Base-by-base conservation (phyloP, 2,113 vertebrate species). In the Pluvialis apricaria region DNA sequence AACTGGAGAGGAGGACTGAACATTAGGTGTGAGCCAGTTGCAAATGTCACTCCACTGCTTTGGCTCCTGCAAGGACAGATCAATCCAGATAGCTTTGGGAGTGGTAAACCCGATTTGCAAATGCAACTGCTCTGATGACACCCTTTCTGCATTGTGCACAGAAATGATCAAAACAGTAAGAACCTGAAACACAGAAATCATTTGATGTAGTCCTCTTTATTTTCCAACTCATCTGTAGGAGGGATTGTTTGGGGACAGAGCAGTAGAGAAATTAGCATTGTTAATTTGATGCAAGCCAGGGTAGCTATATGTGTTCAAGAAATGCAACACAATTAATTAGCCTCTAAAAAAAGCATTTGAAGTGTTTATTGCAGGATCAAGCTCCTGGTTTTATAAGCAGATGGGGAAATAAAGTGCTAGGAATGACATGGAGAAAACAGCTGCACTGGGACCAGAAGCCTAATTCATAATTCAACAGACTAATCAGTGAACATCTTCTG, bases 391-490 rank as follows among this genome's bases (percentile, higher is more conserved):
- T 98, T 98, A 98, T 98, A 97, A 98, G 98, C 98, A 98, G 98
- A 98, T 96, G 97, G 98, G 97, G 98, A 98, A 98, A 98, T 98
- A 98, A 98, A 98, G 97, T 90, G 97, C 96, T 96, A 94, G 97
- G 97, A 97, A 97, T 97, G 98, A 98, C 98, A 98, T 91, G 97
- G 96, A 97, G 92, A 93, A 97, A 98, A 98, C 98, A 98, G 98
- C 98, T 98, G 98, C 97, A 94, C 90, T 87, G 98, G 98, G 98
- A 98, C 97, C 98, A 94, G 91, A 85, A 98, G 94, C 95, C 98
- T 98, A 97, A 98, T 98, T 98, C 98, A 98, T 98, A 98, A 98
- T 98, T 98, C 98, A 98, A 78, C 97, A 98, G 97, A 97, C 98
- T 98, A 98, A 98, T 98, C 98, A 98, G 98, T 85, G 98, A 98